phyloP scores from a whole-genome alignment of 2,888 invertebrate species.

The Vesta saturnalis region DNA sequence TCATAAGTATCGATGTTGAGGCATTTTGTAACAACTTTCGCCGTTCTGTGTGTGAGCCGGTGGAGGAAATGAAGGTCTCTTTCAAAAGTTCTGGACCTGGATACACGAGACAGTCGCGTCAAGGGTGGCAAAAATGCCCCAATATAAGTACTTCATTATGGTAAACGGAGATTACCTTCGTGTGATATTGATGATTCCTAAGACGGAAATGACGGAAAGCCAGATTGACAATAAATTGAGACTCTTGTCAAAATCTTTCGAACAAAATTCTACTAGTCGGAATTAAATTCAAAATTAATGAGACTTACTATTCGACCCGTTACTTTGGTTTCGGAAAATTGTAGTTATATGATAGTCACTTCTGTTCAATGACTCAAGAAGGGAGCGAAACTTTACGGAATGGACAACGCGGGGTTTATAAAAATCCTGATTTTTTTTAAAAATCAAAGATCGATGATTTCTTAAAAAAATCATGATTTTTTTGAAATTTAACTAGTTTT shows the following conservation, averaged over 20 bases:
- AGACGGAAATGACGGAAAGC: background rate
- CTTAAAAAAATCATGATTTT: too few species aligned
- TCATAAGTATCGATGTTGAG: constrained; percentile 7
- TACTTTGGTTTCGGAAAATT: background rate
- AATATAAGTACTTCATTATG: constrained; percentile 3
- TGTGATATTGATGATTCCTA: background rate
- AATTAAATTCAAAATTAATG: constrained; percentile 2
- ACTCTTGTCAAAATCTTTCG: too few species aligned
- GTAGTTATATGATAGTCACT: background rate
- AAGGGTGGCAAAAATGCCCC: background rate
- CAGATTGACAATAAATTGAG: too few species aligned
- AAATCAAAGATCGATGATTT: too few species aligned
- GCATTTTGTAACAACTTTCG: background rate
- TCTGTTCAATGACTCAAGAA: background rate
- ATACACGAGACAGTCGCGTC: constrained; percentile 1
- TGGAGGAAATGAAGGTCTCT: constrained; percentile 7
- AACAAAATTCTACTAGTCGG: background rate
- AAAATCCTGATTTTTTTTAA: too few species aligned
- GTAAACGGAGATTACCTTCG: background rate
- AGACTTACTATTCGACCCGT: background rate
- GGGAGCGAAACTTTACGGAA: too few species aligned
- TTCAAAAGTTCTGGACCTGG: constrained; percentile 12
- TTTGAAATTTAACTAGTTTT: too few species aligned
- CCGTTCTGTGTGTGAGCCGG: background rate
- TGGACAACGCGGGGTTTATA: too few species aligned